Evolutionary conservation across 2,888 invertebrate genomes (phyloP).

Genomic region (Amorpha juglandis): DNA sequence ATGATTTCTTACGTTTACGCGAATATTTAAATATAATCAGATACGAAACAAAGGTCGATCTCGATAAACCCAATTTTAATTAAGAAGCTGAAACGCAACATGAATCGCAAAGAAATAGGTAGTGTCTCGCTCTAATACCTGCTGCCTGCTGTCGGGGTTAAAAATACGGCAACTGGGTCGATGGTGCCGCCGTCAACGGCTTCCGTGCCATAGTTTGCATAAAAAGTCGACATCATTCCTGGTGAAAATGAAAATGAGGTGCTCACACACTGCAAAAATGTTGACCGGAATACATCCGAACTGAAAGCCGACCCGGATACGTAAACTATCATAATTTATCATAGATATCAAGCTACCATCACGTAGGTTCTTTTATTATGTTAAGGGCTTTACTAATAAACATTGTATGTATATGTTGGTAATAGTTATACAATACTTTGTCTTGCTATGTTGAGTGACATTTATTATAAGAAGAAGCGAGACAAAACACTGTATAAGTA

Average conservation of each 20-base stretch:
- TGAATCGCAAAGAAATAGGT: slow-evolving; percentile 19
- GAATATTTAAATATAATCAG: not conserved
- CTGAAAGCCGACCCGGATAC: slow-evolving; percentile 43
- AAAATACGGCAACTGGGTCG: slow-evolving; percentile 31
- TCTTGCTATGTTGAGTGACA: no score
- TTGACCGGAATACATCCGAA: slow-evolving; percentile 35
- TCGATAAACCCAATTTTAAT: not conserved
- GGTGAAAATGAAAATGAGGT: slow-evolving; percentile 45
- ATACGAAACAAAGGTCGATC: not conserved
- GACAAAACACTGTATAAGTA: no score
- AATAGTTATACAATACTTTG: no score
- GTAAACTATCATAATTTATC: slow-evolving; percentile 39
- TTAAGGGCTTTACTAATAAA: no score
- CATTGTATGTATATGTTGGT: no score
- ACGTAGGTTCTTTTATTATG: not conserved
- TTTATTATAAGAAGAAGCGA: no score
- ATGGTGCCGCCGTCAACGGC: slow-evolving; percentile 36
- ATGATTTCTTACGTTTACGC: no score
- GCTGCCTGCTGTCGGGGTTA: slow-evolving; percentile 25
- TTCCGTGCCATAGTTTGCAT: slow-evolving; percentile 45
- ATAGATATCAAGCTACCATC: slow-evolving; percentile 16
- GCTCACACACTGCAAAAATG: slow-evolving; percentile 43
- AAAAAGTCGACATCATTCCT: slow-evolving; percentile 47
- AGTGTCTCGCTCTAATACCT: slow-evolving; percentile 21
- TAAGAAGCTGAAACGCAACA: slow-evolving; percentile 12